A percentile compares a stretch with the other conserved stretches of the same genome.
Evolutionary conservation across 2,113 vertebrate species (phyloP).

Genomic region (Ictalurus furcatus): DNA sequence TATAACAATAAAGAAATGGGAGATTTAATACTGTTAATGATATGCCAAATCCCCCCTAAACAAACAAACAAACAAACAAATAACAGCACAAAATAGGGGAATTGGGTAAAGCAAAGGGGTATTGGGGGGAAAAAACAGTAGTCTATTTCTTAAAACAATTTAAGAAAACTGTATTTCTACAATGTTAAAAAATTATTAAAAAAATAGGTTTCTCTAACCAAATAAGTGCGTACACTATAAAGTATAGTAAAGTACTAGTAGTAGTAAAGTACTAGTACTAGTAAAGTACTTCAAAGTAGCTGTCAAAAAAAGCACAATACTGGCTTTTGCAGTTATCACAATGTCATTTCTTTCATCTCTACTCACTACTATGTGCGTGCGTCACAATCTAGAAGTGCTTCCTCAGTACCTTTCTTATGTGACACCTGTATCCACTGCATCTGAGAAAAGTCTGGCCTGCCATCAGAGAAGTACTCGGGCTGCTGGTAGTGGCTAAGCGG

Average conservation of each 20-base stretch:
- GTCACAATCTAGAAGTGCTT: neutral
- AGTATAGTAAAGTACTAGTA: no score
- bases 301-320: neutral
- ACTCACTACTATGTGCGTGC: neutral
- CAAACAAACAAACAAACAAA: neutral
- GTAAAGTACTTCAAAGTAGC: neutral
- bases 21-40: neutral
- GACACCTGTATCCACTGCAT: conserved; percentile 85
- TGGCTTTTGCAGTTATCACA: neutral
- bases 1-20: neutral
- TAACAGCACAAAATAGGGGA: neutral
- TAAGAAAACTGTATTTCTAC: neutral
- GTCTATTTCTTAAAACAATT: neutral
- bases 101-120: neutral
- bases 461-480: conserved; percentile 86
- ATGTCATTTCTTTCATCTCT: neutral
- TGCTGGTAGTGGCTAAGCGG: conserved; percentile 86
- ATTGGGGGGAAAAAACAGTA: neutral
- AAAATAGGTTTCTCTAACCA: neutral
- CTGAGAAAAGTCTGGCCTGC: conserved; percentile 86
- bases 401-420: conserved; percentile 90
- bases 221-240: neutral
- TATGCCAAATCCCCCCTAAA: neutral
- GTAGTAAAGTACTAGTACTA: no score
- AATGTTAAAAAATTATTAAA: neutral